phyloP scores from a whole-genome alignment of 2,888 invertebrate genomes.

The Invenusta paracnida region DNA sequence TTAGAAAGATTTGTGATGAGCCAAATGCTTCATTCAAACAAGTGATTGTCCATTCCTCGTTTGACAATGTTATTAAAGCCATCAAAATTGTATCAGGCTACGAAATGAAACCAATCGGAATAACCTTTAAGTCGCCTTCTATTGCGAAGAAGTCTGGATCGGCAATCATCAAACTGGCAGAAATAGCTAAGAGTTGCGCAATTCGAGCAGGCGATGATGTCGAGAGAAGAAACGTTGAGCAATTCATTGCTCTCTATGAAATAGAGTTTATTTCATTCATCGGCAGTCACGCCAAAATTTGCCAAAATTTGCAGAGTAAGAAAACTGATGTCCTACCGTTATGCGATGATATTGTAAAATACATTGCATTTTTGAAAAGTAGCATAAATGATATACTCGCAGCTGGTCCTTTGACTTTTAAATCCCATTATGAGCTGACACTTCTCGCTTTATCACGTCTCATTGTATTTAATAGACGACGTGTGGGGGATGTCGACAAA shows the following conservation, averaged over 20 bases:
- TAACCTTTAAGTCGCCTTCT: background rate
- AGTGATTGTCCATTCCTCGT: background rate
- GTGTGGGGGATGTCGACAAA: background rate
- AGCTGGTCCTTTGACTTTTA: background rate
- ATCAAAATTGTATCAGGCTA: background rate
- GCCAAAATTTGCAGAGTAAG: no score
- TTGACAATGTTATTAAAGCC: background rate
- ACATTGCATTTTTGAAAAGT: background rate
- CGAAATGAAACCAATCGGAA: background rate
- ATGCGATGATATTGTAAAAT: background rate
- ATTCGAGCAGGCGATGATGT: no score
- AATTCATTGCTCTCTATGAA: no score
- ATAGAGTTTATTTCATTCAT: no score
- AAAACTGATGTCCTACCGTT: no score
- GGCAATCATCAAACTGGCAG: background rate
- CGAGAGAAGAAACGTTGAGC: no score
- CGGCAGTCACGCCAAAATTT: no score
- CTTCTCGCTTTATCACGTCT: background rate
- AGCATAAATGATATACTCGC: background rate
- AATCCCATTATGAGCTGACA: background rate
- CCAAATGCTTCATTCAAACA: background rate
- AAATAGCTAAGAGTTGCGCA: no score
- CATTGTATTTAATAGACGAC: background rate
- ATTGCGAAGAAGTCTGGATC: background rate
- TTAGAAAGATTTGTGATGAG: background rate